Conservation (phyloP, 2,888 invertebrate species). For the Prosopocoilus inquinatus region DNA sequence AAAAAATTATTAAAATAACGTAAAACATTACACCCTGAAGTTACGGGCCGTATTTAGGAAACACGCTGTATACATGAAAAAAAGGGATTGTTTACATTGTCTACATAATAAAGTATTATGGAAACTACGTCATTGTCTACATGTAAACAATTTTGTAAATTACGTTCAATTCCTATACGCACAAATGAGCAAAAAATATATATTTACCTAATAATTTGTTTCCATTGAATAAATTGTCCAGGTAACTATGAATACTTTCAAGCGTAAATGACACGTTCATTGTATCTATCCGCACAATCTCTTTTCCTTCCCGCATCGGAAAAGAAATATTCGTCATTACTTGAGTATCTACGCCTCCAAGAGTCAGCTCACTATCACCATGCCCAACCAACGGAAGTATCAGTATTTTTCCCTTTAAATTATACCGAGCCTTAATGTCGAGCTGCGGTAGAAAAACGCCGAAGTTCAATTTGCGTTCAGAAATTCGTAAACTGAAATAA, state of each 20-base stretch:
- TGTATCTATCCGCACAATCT: constrained; percentile 52
- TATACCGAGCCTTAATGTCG: constrained; percentile 57
- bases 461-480: constrained; percentile 54
- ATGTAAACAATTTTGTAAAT: background rate
- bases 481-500: constrained; percentile 52
- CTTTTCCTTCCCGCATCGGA: constrained; percentile 45
- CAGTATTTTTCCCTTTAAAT: constrained; percentile 59
- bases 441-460: constrained; percentile 57
- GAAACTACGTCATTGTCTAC: too few species aligned
- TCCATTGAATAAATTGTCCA: constrained; percentile 62
- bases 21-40: too few species aligned
- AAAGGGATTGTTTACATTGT: too few species aligned
- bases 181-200: background rate
- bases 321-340: constrained; percentile 54
- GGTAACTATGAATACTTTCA: constrained; percentile 54
- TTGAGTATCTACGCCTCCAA: constrained; percentile 56
- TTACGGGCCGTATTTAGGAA: too few species aligned
- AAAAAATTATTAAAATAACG: too few species aligned
- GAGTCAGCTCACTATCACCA: constrained; percentile 55
- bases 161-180: background rate
- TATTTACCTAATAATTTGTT: constrained; percentile 58
- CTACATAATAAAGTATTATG: too few species aligned
- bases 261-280: constrained; percentile 59
- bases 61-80: too few species aligned
- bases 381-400: constrained; percentile 58